These are phyloP conservation scores for Leptogaster cylindrica DNA, from an alignment of 2,888 invertebrate genomes.

Conservation along the genomic window DNA sequence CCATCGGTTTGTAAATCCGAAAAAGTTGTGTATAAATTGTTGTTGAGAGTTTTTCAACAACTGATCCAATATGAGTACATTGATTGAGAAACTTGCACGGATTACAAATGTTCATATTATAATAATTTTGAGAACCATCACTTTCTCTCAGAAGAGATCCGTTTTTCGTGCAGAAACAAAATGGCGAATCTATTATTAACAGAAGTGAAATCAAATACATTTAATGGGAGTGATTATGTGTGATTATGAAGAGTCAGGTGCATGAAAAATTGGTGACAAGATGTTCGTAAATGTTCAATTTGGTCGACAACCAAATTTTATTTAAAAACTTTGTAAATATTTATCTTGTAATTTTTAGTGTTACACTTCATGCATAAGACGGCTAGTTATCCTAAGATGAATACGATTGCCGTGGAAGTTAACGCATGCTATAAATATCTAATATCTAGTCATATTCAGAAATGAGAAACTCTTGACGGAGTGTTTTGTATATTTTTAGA, in stretches of 20 bases:
- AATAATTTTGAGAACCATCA: background rate
- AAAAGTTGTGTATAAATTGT: slow-evolving; percentile 14
- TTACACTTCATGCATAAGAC: slow-evolving; percentile 3
- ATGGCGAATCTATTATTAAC: slow-evolving; percentile 27
- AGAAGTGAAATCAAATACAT: background rate
- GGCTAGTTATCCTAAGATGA: slow-evolving; percentile 44
- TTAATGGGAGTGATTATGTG: background rate
- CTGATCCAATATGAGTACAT: background rate
- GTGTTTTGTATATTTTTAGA: slow-evolving; percentile 44
- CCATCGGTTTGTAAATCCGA: slow-evolving; percentile 15
- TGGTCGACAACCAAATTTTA: slow-evolving; percentile 31
- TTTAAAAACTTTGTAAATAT: slow-evolving; percentile 6
- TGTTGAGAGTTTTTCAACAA: slow-evolving; percentile 10
- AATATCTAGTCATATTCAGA: slow-evolving; percentile 43
- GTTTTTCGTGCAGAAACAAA: background rate
- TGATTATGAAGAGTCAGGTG: slow-evolving; percentile 13
- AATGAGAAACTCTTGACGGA: slow-evolving; percentile 43
- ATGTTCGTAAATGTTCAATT: slow-evolving; percentile 22
- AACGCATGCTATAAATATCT: slow-evolving; percentile 45
- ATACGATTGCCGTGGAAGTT: slow-evolving; percentile 41
- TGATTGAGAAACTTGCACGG: background rate
- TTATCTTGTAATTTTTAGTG: too few relatives aligned
- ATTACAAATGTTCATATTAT: slow-evolving; percentile 1
- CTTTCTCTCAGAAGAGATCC: slow-evolving; percentile 14
- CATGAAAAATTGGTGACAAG: slow-evolving; percentile 22